phyloP scores from a whole-genome alignment of 2,113 vertebrate species.

The Trogon surrucura region DNA sequence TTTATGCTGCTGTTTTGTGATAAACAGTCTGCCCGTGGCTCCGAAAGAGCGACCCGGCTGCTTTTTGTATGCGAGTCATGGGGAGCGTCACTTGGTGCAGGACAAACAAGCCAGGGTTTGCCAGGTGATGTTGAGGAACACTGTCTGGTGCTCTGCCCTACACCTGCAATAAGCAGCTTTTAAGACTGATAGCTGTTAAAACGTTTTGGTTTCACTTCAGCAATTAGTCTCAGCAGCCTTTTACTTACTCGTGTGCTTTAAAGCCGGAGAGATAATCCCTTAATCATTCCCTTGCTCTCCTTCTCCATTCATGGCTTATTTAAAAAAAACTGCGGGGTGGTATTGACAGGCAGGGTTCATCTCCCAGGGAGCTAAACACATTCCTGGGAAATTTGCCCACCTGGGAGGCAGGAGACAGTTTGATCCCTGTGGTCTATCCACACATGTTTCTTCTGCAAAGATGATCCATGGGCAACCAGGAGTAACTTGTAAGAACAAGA shows the following conservation, averaged over 20 bases:
- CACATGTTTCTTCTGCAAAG: background rate
- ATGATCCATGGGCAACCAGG: background rate
- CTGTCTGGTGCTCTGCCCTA: background rate
- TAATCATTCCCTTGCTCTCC: background rate
- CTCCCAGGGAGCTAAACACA: background rate
- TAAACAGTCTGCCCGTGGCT: background rate
- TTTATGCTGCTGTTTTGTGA: background rate
- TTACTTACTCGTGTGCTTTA: background rate
- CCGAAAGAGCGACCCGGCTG: background rate
- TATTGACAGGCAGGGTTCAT: background rate
- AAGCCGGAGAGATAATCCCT: background rate
- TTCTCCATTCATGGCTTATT: background rate
- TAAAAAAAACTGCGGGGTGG: background rate
- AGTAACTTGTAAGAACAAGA: background rate
- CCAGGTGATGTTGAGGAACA: accelerated
- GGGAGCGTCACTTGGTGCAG: background rate
- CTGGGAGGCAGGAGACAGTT: background rate
- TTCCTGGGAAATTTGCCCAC: background rate
- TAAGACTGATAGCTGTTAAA: background rate
- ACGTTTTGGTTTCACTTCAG: background rate
- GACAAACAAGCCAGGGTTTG: background rate
- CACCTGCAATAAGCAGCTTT: background rate
- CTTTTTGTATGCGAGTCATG: background rate
- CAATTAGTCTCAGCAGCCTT: background rate
- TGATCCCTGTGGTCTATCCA: too few relatives aligned